Percentiles rank a stretch among this genome's conserved stretches.
phyloP scores from a whole-genome alignment of 2,888 invertebrate genomes.

The Melitaea athalia region DNA sequence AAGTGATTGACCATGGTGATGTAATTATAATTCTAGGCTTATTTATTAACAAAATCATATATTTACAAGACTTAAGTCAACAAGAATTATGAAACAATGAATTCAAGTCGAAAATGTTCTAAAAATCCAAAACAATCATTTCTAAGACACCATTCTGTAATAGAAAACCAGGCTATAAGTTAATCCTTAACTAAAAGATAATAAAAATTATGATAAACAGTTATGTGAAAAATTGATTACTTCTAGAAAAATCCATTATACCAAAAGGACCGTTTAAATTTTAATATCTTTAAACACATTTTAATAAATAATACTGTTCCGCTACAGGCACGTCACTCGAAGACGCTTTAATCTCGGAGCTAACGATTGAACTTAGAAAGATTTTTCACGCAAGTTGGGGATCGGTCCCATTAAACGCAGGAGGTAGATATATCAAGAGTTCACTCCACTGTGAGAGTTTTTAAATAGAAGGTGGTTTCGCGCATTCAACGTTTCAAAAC shows the following conservation, averaged over 20 bases:
- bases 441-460: constrained; percentile 25
- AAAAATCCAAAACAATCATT: too few species aligned
- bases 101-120: too few species aligned
- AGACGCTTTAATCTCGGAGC: constrained; percentile 38
- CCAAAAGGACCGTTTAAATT: constrained; percentile 5
- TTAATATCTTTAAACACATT: constrained; percentile 18
- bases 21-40: too few species aligned
- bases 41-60: too few species aligned
- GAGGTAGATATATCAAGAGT: constrained; percentile 38
- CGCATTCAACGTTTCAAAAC: constrained; percentile 5
- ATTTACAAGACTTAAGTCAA: too few species aligned
- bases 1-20: too few species aligned
- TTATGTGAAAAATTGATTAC: neutral
- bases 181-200: too few species aligned
- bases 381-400: constrained; percentile 45
- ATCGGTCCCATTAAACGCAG: constrained; percentile 46
- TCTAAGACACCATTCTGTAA: too few species aligned
- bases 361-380: constrained; percentile 43
- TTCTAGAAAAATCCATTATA: neutral
- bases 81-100: too few species aligned
- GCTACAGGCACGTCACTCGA: constrained; percentile 26
- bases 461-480: constrained; percentile 24
- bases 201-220: too few species aligned
- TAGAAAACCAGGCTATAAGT: too few species aligned
- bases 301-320: constrained; percentile 33